Base-by-base conservation (phyloP, 2,797 vertebrate species). In the Garrulus glandarius region DNA sequence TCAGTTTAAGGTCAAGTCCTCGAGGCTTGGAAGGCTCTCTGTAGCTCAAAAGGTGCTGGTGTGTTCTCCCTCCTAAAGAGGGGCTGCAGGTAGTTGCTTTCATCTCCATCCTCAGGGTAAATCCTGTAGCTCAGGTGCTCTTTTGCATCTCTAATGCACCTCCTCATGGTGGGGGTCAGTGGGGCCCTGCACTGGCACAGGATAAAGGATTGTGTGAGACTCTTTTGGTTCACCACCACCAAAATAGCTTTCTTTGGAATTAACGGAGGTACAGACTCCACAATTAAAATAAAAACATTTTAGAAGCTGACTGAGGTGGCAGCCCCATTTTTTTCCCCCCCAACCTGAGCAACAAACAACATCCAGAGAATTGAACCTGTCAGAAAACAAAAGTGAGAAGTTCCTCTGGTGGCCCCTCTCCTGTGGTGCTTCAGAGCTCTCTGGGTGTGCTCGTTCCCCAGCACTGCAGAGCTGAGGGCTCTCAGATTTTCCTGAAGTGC, bases 131-230 rank as follows among this genome's bases (percentile, higher is more conserved):
- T 26, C 29, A 56, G 53, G 26, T 24, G 41, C 17, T 80, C 16
- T 13, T 56, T 32, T 56, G 26, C 16, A 43, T 13, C 65, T 10
- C 27, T 13, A 47, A 2, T 7, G 10, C 37, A 68, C 29, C 29
- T 50, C 43, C n/a, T 52, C 32, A 0, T 1, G 34, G 5, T 4
- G 14, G 36, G 22, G 22, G 15, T 55, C 63, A 80, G 27, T 3
- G 32, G 20, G 63, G 30, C 32, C 39, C 65, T 64, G 39, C 1
- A 0, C 34, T 13, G 10, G 1, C 14, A 17, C 16, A 47, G 11
- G 16, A 46, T 3, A n/a, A 56, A 63, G 27, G 22, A 57, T 29
- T 59, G 57, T 22, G 9, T 17, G 27, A 46, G 16, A 36, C 4
- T 3, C 50, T 41, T 60, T 9, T 46, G 57, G 7, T 15, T 75